A percentile compares a stretch with the other conserved stretches of the same genome.
phyloP scores from a whole-genome alignment of 2,888 invertebrate genomes.

The Diabrotica balteata region DNA sequence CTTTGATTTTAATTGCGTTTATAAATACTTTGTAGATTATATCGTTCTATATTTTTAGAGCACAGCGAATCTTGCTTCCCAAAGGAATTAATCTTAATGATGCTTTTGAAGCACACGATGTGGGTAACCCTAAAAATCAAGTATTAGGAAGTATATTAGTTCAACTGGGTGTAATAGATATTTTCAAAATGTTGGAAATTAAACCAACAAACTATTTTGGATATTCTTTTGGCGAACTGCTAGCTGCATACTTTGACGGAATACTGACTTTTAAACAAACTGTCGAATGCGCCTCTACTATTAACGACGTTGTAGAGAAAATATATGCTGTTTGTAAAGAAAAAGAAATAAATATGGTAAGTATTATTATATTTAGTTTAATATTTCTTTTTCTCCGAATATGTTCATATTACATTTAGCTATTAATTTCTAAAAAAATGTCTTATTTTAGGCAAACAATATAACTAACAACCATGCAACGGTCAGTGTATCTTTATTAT shows the following conservation, averaged over 20 bases:
- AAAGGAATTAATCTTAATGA: conserved; percentile 37
- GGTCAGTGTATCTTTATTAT: too few species aligned
- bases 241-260: conserved; percentile 90
- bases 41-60: conserved; percentile 36
- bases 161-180: conserved; percentile 61
- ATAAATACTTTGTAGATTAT: too few species aligned
- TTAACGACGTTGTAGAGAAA: conserved; percentile 27
- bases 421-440: too few species aligned
- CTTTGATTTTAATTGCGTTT: too few species aligned
- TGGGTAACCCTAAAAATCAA: conserved; percentile 11
- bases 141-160: conserved; percentile 62
- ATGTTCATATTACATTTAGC: too few species aligned
- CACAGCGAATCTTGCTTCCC: conserved; percentile 31
- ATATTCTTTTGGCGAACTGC: conserved; percentile 89
- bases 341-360: conserved; percentile 11
- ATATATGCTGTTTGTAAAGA: conserved; percentile 9
- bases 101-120: conserved; percentile 8
- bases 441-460: too few species aligned
- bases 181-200: conserved; percentile 62
- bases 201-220: conserved; percentile 56
- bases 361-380: not conserved
- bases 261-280: conserved; percentile 84
- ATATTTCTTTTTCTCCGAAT: too few species aligned
- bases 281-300: conserved; percentile 71
- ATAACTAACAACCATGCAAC: too few species aligned